Conservation (phyloP, 2,113 vertebrate species). For the Gallinago jamesoni region DNA sequence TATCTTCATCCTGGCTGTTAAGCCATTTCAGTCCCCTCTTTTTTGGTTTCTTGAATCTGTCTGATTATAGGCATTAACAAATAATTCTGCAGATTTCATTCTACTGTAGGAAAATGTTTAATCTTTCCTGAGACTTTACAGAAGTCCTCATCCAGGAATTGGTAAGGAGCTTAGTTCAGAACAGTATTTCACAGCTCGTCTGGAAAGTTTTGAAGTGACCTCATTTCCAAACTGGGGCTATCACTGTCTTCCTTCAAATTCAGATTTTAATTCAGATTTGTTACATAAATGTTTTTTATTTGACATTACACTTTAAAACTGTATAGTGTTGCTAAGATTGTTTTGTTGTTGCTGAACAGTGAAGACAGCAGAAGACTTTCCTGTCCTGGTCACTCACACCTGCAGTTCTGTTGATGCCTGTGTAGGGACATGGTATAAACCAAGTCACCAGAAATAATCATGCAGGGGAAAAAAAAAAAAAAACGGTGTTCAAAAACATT, state of each 20-base stretch:
- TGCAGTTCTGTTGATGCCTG: accelerated
- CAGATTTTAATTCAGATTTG: neutral
- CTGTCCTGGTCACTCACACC: neutral
- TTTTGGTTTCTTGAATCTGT: neutral
- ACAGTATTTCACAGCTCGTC: neutral
- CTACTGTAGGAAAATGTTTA: neutral
- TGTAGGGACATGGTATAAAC: neutral
- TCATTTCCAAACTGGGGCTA: neutral
- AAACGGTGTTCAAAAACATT: neutral
- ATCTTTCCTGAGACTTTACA: slow-evolving; percentile 39
- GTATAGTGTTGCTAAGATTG: neutral
- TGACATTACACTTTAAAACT: neutral
- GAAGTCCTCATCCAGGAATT: neutral
- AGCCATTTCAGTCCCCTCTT: neutral
- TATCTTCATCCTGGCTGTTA: neutral
- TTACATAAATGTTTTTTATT: neutral
- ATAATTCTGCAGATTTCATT: slow-evolving; percentile 23
- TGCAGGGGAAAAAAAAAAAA: neutral
- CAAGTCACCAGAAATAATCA: neutral
- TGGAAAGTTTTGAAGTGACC: neutral
- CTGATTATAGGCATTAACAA: slow-evolving; percentile 29
- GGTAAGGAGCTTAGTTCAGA: slow-evolving; percentile 44
- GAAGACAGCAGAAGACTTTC: neutral
- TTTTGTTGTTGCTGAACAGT: neutral
- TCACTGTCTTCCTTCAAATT: neutral